Conservation (phyloP, 1,140 invertebrate genomes). For the Oedothorax gibbosus region DNA sequence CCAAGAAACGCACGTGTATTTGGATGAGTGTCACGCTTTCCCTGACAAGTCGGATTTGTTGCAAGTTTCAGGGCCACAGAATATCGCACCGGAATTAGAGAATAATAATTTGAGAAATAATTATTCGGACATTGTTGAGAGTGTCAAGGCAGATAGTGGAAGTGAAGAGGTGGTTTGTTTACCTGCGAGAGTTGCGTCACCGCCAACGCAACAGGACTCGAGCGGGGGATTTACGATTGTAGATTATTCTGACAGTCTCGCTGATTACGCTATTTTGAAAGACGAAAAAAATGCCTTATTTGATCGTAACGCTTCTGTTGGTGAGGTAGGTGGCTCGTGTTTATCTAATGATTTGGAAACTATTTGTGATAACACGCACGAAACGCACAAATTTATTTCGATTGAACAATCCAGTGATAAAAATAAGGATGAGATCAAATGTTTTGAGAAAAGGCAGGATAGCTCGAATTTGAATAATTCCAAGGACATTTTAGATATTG, state of each 20-base stretch:
- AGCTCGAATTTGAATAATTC: no score
- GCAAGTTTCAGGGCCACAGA: not conserved
- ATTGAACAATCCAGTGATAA: no score
- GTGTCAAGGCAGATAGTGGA: not conserved
- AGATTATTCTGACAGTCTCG: not conserved
- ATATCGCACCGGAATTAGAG: not conserved
- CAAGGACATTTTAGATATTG: no score
- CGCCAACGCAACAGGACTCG: not conserved
- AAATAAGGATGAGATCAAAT: no score
- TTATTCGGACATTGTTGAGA: not conserved
- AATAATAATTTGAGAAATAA: not conserved
- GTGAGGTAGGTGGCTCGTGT: not conserved
- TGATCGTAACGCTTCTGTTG: not conserved
- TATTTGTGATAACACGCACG: no score
- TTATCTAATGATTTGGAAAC: not conserved
- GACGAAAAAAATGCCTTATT: not conserved
- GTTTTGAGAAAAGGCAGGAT: no score
- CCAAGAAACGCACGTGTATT: conserved; percentile 21
- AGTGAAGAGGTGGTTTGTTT: conserved; percentile 3
- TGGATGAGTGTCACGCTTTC: conserved; percentile 9
- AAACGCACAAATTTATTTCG: no score
- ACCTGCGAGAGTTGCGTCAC: conserved; percentile 18
- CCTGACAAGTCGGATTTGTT: not conserved
- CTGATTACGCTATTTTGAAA: not conserved
- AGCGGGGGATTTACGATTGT: not conserved